Evolutionary conservation across 2,888 invertebrate species (phyloP).

Genomic region (Eulithis testata): DNA sequence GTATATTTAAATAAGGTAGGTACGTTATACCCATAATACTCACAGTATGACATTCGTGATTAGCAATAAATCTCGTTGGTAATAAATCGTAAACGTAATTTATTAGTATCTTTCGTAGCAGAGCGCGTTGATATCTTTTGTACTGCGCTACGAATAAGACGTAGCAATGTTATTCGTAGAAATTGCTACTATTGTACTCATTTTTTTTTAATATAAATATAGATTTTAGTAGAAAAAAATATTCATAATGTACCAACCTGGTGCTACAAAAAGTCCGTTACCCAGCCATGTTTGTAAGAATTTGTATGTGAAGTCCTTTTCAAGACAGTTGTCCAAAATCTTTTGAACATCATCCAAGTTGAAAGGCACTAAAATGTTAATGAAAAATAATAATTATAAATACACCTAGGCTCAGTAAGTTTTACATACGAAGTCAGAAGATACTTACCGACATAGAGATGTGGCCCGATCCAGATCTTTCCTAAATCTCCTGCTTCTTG

Average conservation of each 20-base stretch:
- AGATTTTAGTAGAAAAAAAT: background rate
- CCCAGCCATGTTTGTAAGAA: constrained; percentile 69
- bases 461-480: constrained; percentile 67
- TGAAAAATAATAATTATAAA: background rate
- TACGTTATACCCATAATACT: too few species aligned
- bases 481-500: constrained; percentile 52
- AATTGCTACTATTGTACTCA: too few species aligned
- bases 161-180: too few species aligned
- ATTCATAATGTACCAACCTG: constrained; percentile 50
- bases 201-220: too few species aligned
- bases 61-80: too few species aligned
- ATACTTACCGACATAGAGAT: constrained; percentile 62
- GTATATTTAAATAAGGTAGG: too few species aligned
- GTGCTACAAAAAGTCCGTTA: constrained; percentile 71
- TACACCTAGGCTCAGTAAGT: background rate
- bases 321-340: constrained; percentile 67
- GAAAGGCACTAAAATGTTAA: constrained; percentile 51
- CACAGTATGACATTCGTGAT: too few species aligned
- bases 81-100: too few species aligned
- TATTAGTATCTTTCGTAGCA: too few species aligned
- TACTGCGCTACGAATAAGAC: background rate
- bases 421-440: background rate
- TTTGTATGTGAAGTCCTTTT: constrained; percentile 68
- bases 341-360: constrained; percentile 69
- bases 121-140: background rate